These are phyloP conservation scores for Bradysia coprophila DNA, from an alignment of 1,140 invertebrate species.

Conservation along the genomic window DNA sequence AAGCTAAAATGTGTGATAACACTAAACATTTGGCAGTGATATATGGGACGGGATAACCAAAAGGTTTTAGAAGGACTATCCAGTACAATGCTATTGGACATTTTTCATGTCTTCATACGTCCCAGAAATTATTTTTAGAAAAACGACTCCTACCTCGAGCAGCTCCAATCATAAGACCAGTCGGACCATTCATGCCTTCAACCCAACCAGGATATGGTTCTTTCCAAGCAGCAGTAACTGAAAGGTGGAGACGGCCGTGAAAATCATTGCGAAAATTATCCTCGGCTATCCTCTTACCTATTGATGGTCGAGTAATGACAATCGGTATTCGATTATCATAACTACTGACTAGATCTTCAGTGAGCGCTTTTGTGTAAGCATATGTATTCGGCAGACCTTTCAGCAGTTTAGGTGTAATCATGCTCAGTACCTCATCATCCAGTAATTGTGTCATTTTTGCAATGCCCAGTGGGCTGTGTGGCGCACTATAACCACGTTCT, in stretches of 20 bases:
- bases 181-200: slow-evolving; percentile 86
- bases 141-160: slow-evolving; percentile 56
- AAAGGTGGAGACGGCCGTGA: slow-evolving; percentile 21
- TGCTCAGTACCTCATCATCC: slow-evolving; percentile 44
- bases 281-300: slow-evolving; percentile 31
- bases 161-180: slow-evolving; percentile 53
- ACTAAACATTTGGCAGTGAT: too few relatives aligned
- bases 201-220: slow-evolving; percentile 74
- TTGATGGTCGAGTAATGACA: slow-evolving; percentile 52
- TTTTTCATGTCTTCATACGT: too few relatives aligned
- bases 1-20: too few relatives aligned
- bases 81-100: too few relatives aligned
- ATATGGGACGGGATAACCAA: too few relatives aligned
- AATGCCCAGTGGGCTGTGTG: slow-evolving; percentile 48
- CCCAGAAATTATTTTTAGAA: neutral
- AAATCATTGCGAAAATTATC: slow-evolving; percentile 23
- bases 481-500: slow-evolving; percentile 43
- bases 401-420: slow-evolving; percentile 56
- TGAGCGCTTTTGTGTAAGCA: slow-evolving; percentile 56
- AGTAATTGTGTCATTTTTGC: slow-evolving; percentile 64
- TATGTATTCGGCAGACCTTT: slow-evolving; percentile 59
- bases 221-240: slow-evolving; percentile 45
- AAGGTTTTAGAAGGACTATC: too few relatives aligned
- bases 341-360: slow-evolving; percentile 46
- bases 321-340: slow-evolving; percentile 39